Base-by-base conservation (phyloP, 2,797 vertebrate genomes). In the Tolypeutes matacus region DNA sequence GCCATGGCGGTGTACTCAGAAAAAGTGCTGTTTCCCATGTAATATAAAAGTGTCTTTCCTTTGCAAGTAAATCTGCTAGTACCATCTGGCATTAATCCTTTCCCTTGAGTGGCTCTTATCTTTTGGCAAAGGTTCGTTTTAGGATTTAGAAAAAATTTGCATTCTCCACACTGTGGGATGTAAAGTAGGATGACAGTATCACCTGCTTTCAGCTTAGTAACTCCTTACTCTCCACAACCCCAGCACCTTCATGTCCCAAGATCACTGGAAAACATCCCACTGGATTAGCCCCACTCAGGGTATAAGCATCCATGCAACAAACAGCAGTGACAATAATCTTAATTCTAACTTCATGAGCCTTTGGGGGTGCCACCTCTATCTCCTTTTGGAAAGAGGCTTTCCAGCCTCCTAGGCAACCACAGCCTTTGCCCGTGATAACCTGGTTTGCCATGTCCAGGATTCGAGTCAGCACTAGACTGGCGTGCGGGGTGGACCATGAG, bases 11-110 rank as follows among this genome's bases (percentile, higher is more conserved):
- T 99, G 96, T 99, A 99, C 97, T 99, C 99, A 0, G 99, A 99
- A 98, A 99, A 99, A 8, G 99, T 99, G 98, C 99, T 99, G 95
- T 99, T 99, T 31, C 99, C 99, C 99, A 99, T 99, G 97, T 99
- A 99, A 98, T 99, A 99, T 95, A 99, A 99, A 97, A 99, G 98
- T 39, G 39, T 98, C 98, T 99, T 99, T 78, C 99, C 99, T 98
- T 99, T 99, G 98, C 99, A 99, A 83, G 99, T 99, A 98, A 99
- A 99, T 92, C 99, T 98, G 80, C 99, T 99, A 39, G 99, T 99
- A n/a, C 98, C 98, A 96, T 99, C 99, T 0, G 99, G 99, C 98
- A 99, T 99, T 94, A 99, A 96, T 72, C 99, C 99, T 94, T 98
- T 99, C 73, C 99, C 99, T 96, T 99, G 99, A 96, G 99, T 99